These are phyloP conservation scores for Philaethria dido DNA, from an alignment of 2,888 invertebrate species.

Conservation along the genomic window DNA sequence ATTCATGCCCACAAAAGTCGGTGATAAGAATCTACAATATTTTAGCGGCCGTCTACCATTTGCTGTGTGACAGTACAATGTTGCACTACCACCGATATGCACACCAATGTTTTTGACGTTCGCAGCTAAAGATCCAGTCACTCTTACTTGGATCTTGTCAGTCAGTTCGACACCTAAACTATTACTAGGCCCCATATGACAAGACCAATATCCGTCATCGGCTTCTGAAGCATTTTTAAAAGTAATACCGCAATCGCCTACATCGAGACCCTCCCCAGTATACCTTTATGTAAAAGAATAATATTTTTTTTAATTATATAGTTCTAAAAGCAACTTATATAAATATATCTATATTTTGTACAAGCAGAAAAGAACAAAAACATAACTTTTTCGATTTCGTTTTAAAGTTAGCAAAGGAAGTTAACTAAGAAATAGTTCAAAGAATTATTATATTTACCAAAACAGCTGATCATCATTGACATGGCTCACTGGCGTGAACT, in stretches of 20 bases:
- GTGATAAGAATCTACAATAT: slow-evolving; percentile 77
- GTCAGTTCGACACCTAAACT: slow-evolving; percentile 65
- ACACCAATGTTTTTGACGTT: slow-evolving; percentile 53
- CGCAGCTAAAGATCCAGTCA: slow-evolving; percentile 74
- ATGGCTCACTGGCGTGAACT: slow-evolving; percentile 63
- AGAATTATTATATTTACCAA: slow-evolving; percentile 55
- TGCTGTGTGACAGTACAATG: slow-evolving; percentile 71
- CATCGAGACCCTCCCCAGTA: slow-evolving; percentile 65
- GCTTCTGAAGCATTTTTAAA: slow-evolving; percentile 56
- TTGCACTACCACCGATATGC: slow-evolving; percentile 52
- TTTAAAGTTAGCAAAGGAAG: not conserved
- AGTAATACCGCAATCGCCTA: slow-evolving; percentile 76
- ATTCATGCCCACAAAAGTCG: slow-evolving; percentile 65
- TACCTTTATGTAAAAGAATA: slow-evolving; percentile 54
- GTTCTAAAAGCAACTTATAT: too few species aligned
- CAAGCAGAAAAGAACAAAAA: too few species aligned
- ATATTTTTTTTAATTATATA: not conserved
- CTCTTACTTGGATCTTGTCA: slow-evolving; percentile 62
- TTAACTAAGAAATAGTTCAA: not conserved
- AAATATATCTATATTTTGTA: too few species aligned
- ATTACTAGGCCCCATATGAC: slow-evolving; percentile 73
- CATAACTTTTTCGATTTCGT: not conserved
- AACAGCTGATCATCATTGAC: slow-evolving; percentile 55
- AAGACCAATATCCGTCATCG: slow-evolving; percentile 74
- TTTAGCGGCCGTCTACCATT: slow-evolving; percentile 68